Base-by-base conservation (phyloP, 2,888 invertebrate genomes). In the Lepidocyrtinus sp. region DNA sequence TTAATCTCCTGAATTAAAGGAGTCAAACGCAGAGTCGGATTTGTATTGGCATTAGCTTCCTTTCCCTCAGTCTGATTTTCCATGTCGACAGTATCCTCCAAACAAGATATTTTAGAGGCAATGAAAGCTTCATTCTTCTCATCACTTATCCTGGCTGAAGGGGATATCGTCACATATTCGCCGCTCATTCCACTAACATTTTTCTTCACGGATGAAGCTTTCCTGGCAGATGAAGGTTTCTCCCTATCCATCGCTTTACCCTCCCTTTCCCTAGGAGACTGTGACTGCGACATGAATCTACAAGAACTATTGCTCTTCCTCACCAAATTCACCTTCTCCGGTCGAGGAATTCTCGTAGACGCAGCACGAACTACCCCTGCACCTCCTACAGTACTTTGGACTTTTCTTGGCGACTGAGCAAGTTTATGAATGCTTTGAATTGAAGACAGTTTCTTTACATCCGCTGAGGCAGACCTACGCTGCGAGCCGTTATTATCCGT, bases 1-100 rank as follows among this genome's bases (percentile, higher is more conserved):
- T 83, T 78, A 12, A 85, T 85, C 69, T 85, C 85, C 69, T 82
- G 69, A 63, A 85, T 84, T 0, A 85, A 55, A 26, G 85, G 85
- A 25, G 83, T 85, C 24, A 85, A 67, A 17, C 82, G 59, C 1
- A 84, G 59, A 0, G 50, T n/a, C n/a, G n/a, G n/a, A n/a, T 24
- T 15, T 63, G 12, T 21, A 26, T 3, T 19, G 5, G 2, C 22
- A 21, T 7, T 63, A 21, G 63, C 3, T 19, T 3, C 5, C 7
- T 22, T 19, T 5, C 5, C 22, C 3, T 3, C n/a, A 59, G 17
- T n/a, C 19, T 0, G 68, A 15, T 21, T 68, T 24, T 3, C 15
- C 15, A 45, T 12, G 24, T 65, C 64, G 1, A 73, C 73, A 3
- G 73, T 65, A 17, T 73, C 73, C 22, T 73, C 73, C 27, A 73